phyloP scores from a whole-genome alignment of 1,140 invertebrate genomes.

The Stegodyphus mimosarum region DNA sequence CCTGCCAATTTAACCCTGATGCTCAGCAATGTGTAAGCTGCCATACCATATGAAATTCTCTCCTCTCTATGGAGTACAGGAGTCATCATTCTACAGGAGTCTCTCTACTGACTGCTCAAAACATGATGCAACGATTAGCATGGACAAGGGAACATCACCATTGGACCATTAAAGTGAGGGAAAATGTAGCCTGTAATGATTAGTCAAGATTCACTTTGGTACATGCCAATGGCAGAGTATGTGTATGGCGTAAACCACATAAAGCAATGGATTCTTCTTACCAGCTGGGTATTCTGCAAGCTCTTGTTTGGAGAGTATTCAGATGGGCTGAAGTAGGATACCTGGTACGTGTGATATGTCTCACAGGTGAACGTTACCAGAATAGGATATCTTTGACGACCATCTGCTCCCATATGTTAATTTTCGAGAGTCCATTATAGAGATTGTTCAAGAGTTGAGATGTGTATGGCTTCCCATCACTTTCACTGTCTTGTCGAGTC shows the following conservation, averaged over 20 bases:
- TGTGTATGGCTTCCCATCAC: neutral
- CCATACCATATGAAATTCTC: neutral
- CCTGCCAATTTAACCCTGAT: neutral
- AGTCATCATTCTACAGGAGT: neutral
- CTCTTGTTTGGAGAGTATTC: neutral
- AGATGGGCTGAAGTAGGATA: neutral
- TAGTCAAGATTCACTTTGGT: neutral
- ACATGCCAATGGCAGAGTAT: neutral
- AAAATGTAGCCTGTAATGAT: neutral
- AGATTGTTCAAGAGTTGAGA: neutral
- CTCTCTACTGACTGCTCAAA: neutral
- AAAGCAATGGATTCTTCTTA: neutral
- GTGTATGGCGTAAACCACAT: neutral
- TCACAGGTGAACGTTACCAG: neutral
- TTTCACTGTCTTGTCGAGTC: neutral
- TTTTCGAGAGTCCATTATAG: too few relatives aligned
- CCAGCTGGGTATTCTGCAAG: neutral
- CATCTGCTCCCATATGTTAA: too few relatives aligned
- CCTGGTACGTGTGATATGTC: neutral
- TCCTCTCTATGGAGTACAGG: neutral
- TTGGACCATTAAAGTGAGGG: neutral
- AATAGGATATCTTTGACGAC: neutral
- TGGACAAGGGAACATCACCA: neutral
- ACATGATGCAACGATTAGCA: neutral
- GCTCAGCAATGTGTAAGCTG: neutral